Evolutionary conservation across 2,797 vertebrate genomes (phyloP).

Genomic region (Phalanger gymnotis): DNA sequence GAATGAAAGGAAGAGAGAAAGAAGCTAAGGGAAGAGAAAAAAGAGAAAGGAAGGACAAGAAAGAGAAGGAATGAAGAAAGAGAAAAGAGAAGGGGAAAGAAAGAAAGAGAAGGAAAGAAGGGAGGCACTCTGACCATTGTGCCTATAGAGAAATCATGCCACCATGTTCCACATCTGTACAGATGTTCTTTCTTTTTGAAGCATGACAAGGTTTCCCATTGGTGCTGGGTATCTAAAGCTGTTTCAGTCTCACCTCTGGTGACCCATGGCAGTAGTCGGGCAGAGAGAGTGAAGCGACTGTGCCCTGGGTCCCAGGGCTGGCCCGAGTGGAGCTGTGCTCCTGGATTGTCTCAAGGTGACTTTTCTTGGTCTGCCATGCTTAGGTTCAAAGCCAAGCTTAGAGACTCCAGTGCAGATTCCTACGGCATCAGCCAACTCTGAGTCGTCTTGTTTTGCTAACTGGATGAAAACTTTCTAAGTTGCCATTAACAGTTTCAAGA

Average conservation of each 20-base stretch:
- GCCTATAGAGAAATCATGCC: not conserved
- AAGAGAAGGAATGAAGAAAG: too few relatives aligned
- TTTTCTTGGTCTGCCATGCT: not conserved
- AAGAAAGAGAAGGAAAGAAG: not conserved
- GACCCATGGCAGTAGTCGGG: not conserved
- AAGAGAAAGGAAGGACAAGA: too few relatives aligned
- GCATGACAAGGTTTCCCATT: not conserved
- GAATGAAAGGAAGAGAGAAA: not conserved
- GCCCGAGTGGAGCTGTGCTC: not conserved
- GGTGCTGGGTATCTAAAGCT: not conserved
- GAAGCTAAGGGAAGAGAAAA: too few relatives aligned
- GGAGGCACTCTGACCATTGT: not conserved
- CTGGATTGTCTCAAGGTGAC: not conserved
- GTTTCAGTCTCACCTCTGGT: not conserved
- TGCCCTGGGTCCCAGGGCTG: not conserved
- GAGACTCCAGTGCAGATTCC: not conserved
- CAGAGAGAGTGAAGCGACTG: not conserved
- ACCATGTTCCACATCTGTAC: not conserved
- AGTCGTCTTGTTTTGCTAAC: constrained; percentile 69
- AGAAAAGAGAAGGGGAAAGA: too few relatives aligned
- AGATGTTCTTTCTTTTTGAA: not conserved
- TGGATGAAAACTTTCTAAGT: constrained; percentile 76
- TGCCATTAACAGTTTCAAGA: constrained; percentile 85
- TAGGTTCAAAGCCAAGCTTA: not conserved
- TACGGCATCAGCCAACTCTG: not conserved